phyloP scores from a whole-genome alignment of 2,797 vertebrate species.

The Salmo trutta region DNA sequence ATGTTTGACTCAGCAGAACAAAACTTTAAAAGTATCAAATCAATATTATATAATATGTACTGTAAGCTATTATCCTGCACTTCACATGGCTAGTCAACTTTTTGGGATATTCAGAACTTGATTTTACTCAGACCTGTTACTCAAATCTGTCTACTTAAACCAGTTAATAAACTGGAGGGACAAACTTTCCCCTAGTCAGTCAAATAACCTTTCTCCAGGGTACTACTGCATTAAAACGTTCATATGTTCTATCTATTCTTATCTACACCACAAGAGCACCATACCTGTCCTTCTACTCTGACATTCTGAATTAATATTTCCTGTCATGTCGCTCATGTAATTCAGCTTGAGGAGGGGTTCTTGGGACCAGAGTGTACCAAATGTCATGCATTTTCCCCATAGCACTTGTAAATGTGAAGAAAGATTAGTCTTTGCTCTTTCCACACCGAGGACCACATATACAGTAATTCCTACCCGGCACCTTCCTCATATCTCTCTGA shows the following conservation, averaged over 20 bases:
- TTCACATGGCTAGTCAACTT: not conserved
- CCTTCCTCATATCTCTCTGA: not conserved
- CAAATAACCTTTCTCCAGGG: not conserved
- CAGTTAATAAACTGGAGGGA: not conserved
- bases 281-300: not conserved
- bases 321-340: not conserved
- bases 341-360: not conserved
- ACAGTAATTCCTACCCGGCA: not conserved
- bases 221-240: not conserved
- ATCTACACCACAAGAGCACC: not conserved
- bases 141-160: too few relatives aligned
- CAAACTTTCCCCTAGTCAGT: not conserved
- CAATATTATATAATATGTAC: not conserved
- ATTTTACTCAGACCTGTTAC: not conserved
- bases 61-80: not conserved
- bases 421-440: not conserved
- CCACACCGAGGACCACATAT: not conserved
- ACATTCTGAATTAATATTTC: not conserved
- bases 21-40: not conserved
- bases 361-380: not conserved
- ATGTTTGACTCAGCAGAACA: not conserved
- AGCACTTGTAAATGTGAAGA: not conserved
- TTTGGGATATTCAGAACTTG: not conserved
- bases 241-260: not conserved
- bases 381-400: constrained; percentile 3